A percentile compares a stretch with the other conserved stretches of the same genome.
phyloP scores from a whole-genome alignment of 1,140 invertebrate genomes.

The Bicyclus anynana region DNA sequence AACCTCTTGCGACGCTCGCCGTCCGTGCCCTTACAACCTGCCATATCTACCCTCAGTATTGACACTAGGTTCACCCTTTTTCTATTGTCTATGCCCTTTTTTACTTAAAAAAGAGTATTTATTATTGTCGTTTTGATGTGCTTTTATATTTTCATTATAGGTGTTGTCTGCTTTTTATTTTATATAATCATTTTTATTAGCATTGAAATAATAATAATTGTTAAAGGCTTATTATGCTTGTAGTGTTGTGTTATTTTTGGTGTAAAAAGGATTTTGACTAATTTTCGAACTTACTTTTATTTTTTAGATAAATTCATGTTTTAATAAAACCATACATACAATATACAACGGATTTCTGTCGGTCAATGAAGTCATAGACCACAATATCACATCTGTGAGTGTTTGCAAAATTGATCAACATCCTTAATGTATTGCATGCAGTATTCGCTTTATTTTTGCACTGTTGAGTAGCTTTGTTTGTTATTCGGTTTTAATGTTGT shows the following conservation, averaged over 20 bases:
- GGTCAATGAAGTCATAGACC: too few species aligned
- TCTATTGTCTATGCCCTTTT: constrained; percentile 7
- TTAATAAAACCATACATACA: too few species aligned
- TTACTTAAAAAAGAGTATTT: neutral
- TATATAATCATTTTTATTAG: neutral
- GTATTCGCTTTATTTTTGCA: neutral
- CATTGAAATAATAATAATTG: too few species aligned
- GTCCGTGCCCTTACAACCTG: constrained; percentile 26
- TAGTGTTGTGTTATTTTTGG: too few species aligned
- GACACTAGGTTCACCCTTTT: constrained; percentile 32
- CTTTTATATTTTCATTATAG: neutral
- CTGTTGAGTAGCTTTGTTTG: neutral
- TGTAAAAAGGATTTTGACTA: too few species aligned
- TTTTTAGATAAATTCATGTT: too few species aligned
- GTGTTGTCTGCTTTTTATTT: neutral
- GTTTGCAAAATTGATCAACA: too few species aligned
- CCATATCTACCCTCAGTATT: constrained; percentile 29
- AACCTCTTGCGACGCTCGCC: constrained; percentile 29
- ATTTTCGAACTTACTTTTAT: too few species aligned
- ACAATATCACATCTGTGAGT: too few species aligned
- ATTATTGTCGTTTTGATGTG: neutral
- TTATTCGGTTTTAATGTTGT: neutral
- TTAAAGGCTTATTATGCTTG: too few species aligned
- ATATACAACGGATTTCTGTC: too few species aligned
- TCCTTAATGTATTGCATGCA: neutral